Evolutionary conservation across 2,888 invertebrate genomes (phyloP).

Genomic region (Phortica okadai): DNA sequence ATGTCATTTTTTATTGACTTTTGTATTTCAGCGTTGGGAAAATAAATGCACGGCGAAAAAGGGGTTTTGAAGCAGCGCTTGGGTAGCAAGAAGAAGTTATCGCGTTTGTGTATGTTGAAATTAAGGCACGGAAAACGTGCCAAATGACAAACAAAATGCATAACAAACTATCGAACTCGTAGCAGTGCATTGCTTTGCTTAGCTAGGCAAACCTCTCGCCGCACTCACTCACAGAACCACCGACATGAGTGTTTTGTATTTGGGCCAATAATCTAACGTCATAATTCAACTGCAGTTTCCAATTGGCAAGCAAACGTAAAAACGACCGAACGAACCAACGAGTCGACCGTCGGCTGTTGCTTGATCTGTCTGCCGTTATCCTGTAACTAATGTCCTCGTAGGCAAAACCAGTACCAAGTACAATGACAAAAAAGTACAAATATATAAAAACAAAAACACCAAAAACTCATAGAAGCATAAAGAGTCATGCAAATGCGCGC

Average conservation of each 20-base stretch:
- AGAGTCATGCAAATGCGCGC: neutral
- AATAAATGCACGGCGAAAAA: neutral
- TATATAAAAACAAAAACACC: neutral
- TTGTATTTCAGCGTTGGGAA: neutral
- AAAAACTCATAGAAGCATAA: neutral
- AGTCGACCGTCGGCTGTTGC: constrained; percentile 17
- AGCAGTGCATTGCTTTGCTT: neutral
- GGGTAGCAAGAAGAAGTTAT: neutral
- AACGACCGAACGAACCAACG: neutral
- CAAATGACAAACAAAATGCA: constrained; percentile 25
- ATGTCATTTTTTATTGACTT: constrained; percentile 31
- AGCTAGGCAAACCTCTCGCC: neutral
- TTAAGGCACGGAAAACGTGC: constrained; percentile 17
- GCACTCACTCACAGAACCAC: no score
- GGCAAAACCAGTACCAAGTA: constrained; percentile 1
- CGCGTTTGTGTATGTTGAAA: neutral
- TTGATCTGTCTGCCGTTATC: constrained; percentile 16
- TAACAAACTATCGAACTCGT: constrained; percentile 23
- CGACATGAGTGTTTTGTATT: constrained; percentile 23
- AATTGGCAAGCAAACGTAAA: constrained; percentile 7
- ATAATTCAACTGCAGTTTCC: constrained; percentile 43
- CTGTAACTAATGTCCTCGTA: constrained; percentile 30
- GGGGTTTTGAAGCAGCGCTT: neutral
- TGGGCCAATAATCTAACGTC: constrained; percentile 48
- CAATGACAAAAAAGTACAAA: constrained; percentile 1